These are phyloP conservation scores for Sylvia borin DNA, from an alignment of 2,797 vertebrate species.

Conservation along the genomic window DNA sequence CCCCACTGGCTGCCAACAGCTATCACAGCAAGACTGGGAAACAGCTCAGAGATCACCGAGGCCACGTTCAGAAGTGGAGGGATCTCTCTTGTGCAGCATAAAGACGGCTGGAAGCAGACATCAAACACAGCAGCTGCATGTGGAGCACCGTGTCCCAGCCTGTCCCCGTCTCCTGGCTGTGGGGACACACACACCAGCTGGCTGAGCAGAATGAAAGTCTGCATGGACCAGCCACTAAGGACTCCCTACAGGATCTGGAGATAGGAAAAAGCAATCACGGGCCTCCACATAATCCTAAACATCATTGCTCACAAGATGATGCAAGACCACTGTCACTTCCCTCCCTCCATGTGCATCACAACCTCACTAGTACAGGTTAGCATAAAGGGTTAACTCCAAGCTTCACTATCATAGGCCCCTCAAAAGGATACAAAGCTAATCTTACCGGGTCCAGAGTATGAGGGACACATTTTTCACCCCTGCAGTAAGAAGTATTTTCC, in stretches of 20 bases:
- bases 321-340: not conserved
- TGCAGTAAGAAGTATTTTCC: not conserved
- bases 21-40: not conserved
- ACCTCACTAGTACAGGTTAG: not conserved
- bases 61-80: not conserved
- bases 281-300: not conserved
- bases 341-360: accelerated
- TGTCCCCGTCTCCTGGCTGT: not conserved
- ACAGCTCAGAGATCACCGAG: not conserved
- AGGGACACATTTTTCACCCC: not conserved
- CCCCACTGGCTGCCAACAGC: not conserved
- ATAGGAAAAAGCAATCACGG: not conserved
- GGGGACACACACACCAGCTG: accelerated
- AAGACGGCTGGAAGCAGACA: not conserved
- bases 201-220: not conserved
- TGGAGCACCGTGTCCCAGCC: accelerated
- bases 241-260: not conserved
- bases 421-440: not conserved
- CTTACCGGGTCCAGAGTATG: not conserved
- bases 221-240: not conserved
- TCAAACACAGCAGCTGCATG: accelerated
- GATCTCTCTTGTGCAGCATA: not conserved
- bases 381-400: not conserved
- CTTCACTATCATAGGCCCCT: not conserved
- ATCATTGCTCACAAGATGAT: not conserved